Evolutionary conservation across 2,888 invertebrate genomes (phyloP).

Genomic region (Drosophila acutilabella): DNA sequence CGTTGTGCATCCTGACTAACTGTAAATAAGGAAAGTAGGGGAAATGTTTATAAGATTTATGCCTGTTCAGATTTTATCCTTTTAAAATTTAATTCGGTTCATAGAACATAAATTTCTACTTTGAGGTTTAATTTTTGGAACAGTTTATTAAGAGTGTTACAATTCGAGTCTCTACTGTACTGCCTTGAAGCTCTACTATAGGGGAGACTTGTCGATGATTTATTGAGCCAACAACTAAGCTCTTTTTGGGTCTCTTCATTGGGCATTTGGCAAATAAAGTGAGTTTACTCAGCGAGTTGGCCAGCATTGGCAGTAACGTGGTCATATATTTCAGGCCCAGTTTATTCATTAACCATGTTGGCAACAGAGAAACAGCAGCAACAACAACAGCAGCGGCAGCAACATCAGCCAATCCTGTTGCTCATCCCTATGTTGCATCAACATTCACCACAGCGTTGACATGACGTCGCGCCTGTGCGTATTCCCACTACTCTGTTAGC

Average conservation of each 20-base stretch:
- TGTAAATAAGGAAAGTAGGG: background rate
- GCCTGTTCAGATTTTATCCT: no score
- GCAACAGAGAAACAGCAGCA: slow-evolving; percentile 6
- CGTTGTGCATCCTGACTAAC: slow-evolving; percentile 20
- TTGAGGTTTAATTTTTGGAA: no score
- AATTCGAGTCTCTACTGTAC: background rate
- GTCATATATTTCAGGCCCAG: slow-evolving; percentile 64
- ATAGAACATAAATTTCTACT: no score
- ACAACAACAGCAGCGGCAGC: slow-evolving; percentile 19
- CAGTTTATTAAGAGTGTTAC: no score
- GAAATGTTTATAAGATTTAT: no score
- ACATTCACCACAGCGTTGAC: slow-evolving; percentile 74
- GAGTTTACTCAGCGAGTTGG: background rate
- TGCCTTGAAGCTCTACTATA: background rate
- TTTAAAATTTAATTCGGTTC: no score
- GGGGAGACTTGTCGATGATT: slow-evolving; percentile 4
- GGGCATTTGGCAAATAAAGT: slow-evolving; percentile 11
- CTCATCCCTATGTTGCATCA: slow-evolving; percentile 41
- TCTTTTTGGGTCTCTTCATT: slow-evolving; percentile 15
- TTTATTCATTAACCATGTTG: slow-evolving; percentile 64
- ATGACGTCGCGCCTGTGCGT: slow-evolving; percentile 51
- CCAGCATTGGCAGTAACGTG: slow-evolving; percentile 5
- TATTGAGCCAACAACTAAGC: slow-evolving; percentile 11
- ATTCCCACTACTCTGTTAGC: slow-evolving; percentile 10
- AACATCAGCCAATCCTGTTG: slow-evolving; percentile 27